A percentile compares a stretch with the other conserved stretches of the same genome.
Evolutionary conservation across 2,888 invertebrate genomes (phyloP).

Genomic region (Alloplasta piceator): DNA sequence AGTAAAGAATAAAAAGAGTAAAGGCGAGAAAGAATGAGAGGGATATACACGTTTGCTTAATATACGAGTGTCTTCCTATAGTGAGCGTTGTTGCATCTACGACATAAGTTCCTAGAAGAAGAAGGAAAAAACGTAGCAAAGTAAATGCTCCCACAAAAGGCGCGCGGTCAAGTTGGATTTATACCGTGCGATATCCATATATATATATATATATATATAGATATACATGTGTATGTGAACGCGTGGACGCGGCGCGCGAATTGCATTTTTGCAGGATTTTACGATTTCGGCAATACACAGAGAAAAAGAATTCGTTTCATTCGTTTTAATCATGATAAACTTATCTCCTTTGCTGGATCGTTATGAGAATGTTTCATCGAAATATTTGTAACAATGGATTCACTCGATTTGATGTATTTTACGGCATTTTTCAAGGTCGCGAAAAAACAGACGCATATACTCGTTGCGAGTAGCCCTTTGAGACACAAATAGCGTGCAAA

Average conservation of each 20-base stretch:
- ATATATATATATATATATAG: too few relatives aligned
- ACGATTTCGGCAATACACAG: constrained; percentile 1
- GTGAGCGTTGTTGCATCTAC: constrained; percentile 49
- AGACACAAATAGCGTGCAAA: constrained; percentile 16
- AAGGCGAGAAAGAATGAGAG: constrained; percentile 8
- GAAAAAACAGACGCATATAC: background rate
- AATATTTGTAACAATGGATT: background rate
- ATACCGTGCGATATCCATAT: too few relatives aligned
- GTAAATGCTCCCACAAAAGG: background rate
- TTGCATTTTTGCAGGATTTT: constrained; percentile 35
- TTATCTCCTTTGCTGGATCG: background rate
- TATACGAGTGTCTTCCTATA: constrained; percentile 57
- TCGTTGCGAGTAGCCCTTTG: background rate
- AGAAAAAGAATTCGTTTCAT: background rate
- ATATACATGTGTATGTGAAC: too few relatives aligned
- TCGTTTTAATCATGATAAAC: too few relatives aligned
- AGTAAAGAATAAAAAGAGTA: constrained; percentile 19
- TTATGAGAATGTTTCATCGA: constrained; percentile 5
- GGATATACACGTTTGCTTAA: constrained; percentile 9
- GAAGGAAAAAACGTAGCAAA: constrained; percentile 2
- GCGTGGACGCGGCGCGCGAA: background rate
- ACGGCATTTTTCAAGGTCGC: background rate
- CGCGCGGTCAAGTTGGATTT: background rate
- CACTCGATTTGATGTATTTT: background rate
- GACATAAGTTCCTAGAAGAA: constrained; percentile 60